A percentile compares a stretch with the other conserved stretches of the same genome.
These are phyloP conservation scores for Drosophila quadrilineata DNA, from an alignment of 1,140 invertebrate genomes.

Conservation along the genomic window DNA sequence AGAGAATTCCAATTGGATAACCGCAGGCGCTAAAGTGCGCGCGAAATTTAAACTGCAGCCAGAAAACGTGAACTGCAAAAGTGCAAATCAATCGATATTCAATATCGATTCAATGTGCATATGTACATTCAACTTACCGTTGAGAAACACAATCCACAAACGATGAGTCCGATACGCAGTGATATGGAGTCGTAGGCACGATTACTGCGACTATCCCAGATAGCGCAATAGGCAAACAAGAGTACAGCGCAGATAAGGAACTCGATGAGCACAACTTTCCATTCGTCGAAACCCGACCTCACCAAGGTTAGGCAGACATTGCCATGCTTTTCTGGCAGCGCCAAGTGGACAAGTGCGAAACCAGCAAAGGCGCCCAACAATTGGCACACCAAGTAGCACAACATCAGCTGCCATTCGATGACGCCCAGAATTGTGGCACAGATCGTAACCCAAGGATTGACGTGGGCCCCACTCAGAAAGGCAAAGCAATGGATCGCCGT, in stretches of 20 bases:
- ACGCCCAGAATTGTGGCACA: constrained; percentile 7
- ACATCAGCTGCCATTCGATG: constrained; percentile 14
- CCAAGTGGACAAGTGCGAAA: background rate
- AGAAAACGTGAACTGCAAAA: background rate
- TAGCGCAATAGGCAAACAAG: constrained; percentile 16
- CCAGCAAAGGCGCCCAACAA: constrained; percentile 7
- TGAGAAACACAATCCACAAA: background rate
- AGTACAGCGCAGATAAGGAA: background rate
- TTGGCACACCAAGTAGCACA: constrained; percentile 9
- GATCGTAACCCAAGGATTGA: constrained; percentile 24
- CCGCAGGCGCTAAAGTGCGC: background rate
- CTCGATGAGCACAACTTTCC: background rate
- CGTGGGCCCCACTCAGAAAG: constrained; percentile 18
- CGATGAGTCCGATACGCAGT: constrained; percentile 15
- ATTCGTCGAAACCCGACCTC: background rate
- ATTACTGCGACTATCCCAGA: constrained; percentile 23
- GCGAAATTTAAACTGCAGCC: constrained; percentile 17
- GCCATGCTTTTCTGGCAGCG: background rate
- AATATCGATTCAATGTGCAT: background rate
- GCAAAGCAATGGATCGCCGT: constrained; percentile 8
- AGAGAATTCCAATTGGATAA: background rate
- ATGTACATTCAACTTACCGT: constrained; percentile 3
- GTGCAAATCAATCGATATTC: background rate
- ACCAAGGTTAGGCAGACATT: background rate
- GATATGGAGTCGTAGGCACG: constrained; percentile 3